Base-by-base conservation (phyloP, 2,888 invertebrate genomes). In the Athetis lepigone region DNA sequence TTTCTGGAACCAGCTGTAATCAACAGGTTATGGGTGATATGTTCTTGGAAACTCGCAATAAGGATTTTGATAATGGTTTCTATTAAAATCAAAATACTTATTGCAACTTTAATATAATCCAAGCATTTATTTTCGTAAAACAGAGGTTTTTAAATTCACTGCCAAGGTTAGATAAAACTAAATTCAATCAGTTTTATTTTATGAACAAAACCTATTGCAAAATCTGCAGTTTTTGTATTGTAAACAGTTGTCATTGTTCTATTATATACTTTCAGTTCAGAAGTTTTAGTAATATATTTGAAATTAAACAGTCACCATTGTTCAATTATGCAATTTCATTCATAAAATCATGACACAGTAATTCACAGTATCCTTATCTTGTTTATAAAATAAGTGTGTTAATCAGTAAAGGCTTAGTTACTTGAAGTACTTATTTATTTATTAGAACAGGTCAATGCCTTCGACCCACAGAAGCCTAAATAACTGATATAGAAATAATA, bases 361-460 rank as follows among this genome's bases (percentile, higher is more conserved):
- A 37, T n/a, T n/a, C n/a, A n/a, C n/a, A n/a, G n/a, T n/a, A n/a
- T 42, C 11, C 21, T 55, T 46, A 60, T 55, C 29, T 6, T 40
- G 36, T 51, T 42, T 50, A 54, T 33, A 56, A 54, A 55, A 51
- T 40, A 27, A 8, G 11, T 13, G 27, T 19, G 2, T 25, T 5
- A 29, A 37, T 9, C 21, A 21, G 36, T 27, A 18, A 11, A 9
- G 1, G 19, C 25, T 19, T 63, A 18, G 39, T 65, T 16, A 39
- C 36, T 43, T 25, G 7, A 11, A 19, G 5, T 6, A 2, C 33
- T 19, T 29, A 33, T 23, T 7, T 21, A 45, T 55, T n/a, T 40
- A 23, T 39, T 45, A 27, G 51, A 39, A 54, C 43, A 51, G 52
- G 19, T 59, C 39, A 59, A 7, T 65, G 52, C n/a, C 50, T 51